Conservation (phyloP, 2,888 invertebrate genomes). For the Norana najaformis region DNA sequence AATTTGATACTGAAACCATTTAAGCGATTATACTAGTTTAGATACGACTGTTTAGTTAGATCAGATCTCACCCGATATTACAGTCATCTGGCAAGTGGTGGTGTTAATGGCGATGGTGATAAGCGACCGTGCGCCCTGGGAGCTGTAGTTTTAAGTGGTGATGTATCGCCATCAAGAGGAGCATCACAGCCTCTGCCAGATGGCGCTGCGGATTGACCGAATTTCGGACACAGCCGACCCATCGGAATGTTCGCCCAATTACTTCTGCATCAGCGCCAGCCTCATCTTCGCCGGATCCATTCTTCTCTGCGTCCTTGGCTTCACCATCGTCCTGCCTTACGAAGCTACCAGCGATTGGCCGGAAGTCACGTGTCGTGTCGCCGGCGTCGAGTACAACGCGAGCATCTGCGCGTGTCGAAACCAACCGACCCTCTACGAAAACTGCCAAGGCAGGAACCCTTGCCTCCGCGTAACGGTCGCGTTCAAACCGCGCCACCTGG, state of each 20-base stretch:
- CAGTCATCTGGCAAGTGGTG: neutral
- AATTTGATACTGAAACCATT: neutral
- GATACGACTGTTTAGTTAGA: neutral
- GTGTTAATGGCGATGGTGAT: neutral
- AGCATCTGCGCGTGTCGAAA: slow-evolving; percentile 39
- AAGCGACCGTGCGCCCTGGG: neutral
- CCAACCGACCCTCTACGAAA: slow-evolving; percentile 34
- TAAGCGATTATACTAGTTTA: too few relatives aligned
- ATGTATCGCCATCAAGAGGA: neutral
- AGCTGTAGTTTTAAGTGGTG: neutral
- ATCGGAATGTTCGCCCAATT: slow-evolving; percentile 30
- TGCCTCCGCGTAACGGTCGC: slow-evolving; percentile 31
- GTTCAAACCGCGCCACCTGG: neutral
- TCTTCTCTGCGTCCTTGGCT: slow-evolving; percentile 43
- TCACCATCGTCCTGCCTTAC: slow-evolving; percentile 44
- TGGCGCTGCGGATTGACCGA: neutral
- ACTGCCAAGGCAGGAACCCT: slow-evolving; percentile 29
- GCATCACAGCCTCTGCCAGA: neutral
- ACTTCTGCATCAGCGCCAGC: slow-evolving; percentile 43
- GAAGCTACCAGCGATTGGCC: slow-evolving; percentile 42
- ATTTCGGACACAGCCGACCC: neutral
- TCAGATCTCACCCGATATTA: neutral
- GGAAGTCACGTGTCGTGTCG: slow-evolving; percentile 39
- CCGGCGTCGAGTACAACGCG: slow-evolving; percentile 37
- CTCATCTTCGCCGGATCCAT: slow-evolving; percentile 44